A percentile compares a stretch with the other conserved stretches of the same genome.
phyloP scores from a whole-genome alignment of 1,140 invertebrate genomes.

The Diuraphis noxia region DNA sequence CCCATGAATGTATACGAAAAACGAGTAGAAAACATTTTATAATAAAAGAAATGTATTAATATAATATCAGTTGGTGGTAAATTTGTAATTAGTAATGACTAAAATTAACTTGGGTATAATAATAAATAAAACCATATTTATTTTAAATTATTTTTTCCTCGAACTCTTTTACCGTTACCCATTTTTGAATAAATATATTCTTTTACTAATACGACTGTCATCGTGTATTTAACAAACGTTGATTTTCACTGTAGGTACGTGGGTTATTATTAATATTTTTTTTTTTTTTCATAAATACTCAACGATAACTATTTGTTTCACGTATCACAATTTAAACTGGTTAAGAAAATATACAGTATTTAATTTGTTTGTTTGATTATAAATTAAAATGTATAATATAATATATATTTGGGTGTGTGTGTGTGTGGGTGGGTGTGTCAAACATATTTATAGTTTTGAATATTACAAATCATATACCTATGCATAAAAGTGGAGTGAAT shows the following conservation, averaged over 20 bases:
- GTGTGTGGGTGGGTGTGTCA: background rate
- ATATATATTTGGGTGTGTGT: background rate
- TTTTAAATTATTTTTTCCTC: too few species aligned
- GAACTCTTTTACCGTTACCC: background rate
- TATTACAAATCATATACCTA: background rate
- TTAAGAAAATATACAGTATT: background rate
- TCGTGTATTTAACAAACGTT: background rate
- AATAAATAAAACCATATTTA: too few species aligned
- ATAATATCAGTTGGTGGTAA: background rate
- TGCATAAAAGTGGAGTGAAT: background rate
- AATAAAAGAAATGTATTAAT: background rate
- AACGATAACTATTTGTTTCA: background rate
- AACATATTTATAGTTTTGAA: background rate
- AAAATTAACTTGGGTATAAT: background rate
- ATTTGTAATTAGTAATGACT: background rate
- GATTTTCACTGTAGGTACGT: background rate
- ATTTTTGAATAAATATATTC: background rate
- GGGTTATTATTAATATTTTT: too few species aligned
- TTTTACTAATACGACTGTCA: background rate
- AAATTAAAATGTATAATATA: background rate
- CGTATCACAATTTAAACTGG: background rate
- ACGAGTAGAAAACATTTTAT: background rate
- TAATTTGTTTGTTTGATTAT: constrained; percentile 9
- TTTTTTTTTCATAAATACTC: background rate
- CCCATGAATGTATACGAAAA: background rate